Percentiles rank a stretch among this genome's conserved stretches.
Evolutionary conservation across 2,797 vertebrate species (phyloP).

Genomic region (Coregonus ussuriensis): DNA sequence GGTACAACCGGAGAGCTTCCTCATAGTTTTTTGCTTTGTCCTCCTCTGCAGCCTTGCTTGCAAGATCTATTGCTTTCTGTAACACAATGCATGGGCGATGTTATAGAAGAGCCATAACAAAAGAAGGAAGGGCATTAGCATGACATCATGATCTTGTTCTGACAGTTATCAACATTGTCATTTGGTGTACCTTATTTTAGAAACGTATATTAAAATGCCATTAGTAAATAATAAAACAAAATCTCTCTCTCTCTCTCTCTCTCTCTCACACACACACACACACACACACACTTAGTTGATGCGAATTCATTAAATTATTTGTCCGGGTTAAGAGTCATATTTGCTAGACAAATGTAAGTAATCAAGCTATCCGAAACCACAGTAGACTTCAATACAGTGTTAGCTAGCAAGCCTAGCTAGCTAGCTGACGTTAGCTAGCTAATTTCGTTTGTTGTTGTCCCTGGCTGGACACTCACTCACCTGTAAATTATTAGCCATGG

Average conservation of each 20-base stretch:
- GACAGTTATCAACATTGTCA: background rate
- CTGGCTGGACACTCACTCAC: constrained; percentile 43
- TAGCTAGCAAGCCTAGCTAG: background rate
- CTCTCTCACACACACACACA: too few species aligned
- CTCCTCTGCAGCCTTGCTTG: constrained; percentile 87
- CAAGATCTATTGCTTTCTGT: constrained; percentile 95
- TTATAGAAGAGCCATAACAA: background rate
- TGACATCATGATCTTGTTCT: constrained; percentile 1
- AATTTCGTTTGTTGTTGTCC: background rate
- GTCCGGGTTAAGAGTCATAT: too few species aligned
- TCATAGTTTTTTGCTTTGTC: constrained; percentile 94
- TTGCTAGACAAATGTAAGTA: too few species aligned
- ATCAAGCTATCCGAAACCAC: background rate
- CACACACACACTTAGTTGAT: too few species aligned
- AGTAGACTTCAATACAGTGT: background rate
- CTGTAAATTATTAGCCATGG: constrained; percentile 68
- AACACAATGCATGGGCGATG: constrained; percentile 15
- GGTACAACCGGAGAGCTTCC: constrained; percentile 87
- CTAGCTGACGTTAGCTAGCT: background rate
- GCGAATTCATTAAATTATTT: too few species aligned
- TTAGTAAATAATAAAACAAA: background rate
- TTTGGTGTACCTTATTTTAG: background rate
- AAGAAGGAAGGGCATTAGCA: constrained; percentile 1
- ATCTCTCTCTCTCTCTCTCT: background rate
- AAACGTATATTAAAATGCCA: background rate